Evolutionary conservation across 2,888 invertebrate genomes (phyloP).

Genomic region (Opisthograptis luteolata): DNA sequence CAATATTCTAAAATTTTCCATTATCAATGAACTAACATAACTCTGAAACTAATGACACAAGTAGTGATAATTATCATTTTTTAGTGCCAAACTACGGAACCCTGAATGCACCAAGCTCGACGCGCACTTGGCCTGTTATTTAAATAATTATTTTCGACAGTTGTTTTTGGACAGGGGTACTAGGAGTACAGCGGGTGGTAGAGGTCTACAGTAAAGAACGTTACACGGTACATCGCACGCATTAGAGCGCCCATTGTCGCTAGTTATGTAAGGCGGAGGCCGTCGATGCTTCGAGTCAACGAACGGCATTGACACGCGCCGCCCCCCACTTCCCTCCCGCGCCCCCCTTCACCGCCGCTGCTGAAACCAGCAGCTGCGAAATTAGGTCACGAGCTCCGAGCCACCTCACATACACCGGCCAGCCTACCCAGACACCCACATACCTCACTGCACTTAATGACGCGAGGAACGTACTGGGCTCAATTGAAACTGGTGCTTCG

Average conservation of each 20-base stretch:
- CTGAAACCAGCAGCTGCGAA: conserved; percentile 84
- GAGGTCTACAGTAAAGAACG: conserved; percentile 29
- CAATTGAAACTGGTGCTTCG: conserved; percentile 53
- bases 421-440: conserved; percentile 55
- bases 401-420: conserved; percentile 72
- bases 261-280: conserved; percentile 84
- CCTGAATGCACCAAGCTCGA: too few relatives aligned
- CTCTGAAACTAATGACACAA: too few relatives aligned
- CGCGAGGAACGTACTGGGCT: conserved; percentile 43
- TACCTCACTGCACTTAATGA: conserved; percentile 42
- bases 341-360: conserved; percentile 62
- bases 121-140: too few relatives aligned
- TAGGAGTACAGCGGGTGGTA: conserved; percentile 19
- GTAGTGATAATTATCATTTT: too few relatives aligned
- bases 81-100: too few relatives aligned
- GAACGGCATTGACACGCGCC: conserved; percentile 83
- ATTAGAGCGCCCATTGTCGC: conserved; percentile 77
- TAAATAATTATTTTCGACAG: not conserved
- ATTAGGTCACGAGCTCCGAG: conserved; percentile 81
- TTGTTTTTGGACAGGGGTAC: conserved; percentile 11
- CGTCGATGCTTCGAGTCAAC: conserved; percentile 81
- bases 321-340: conserved; percentile 57
- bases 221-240: conserved; percentile 69
- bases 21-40: too few relatives aligned
- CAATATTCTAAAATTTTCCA: too few relatives aligned